Evolutionary conservation across 2,113 vertebrate species (phyloP).

Genomic region (Tinamus guttatus): DNA sequence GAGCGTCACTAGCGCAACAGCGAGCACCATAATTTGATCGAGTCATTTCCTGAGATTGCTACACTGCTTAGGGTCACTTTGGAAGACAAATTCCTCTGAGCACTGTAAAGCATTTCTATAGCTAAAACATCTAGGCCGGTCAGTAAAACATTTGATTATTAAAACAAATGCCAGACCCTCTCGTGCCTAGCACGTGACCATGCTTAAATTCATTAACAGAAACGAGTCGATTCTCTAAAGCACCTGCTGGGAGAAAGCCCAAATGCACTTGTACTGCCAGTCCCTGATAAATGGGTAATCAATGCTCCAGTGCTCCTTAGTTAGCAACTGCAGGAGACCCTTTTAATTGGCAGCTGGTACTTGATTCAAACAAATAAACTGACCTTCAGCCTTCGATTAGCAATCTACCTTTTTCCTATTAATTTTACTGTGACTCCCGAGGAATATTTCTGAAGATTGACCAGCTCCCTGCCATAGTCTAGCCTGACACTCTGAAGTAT

Average conservation of each 20-base stretch:
- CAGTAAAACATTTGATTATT: constrained; percentile 14
- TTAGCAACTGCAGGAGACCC: neutral
- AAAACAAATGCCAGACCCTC: neutral
- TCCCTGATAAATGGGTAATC: constrained; percentile 56
- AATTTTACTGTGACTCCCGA: neutral
- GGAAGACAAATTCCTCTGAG: neutral
- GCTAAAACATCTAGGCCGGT: neutral
- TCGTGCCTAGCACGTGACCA: neutral
- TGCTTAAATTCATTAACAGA: neutral
- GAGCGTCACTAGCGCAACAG: neutral
- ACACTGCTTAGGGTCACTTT: neutral
- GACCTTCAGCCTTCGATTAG: neutral
- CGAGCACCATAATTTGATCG: neutral
- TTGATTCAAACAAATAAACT: constrained; percentile 50
- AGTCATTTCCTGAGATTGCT: neutral
- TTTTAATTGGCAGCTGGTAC: constrained; percentile 54
- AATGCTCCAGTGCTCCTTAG: constrained; percentile 62
- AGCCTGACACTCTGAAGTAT: constrained; percentile 9
- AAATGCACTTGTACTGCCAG: constrained; percentile 21
- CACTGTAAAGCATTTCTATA: neutral
- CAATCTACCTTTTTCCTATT: neutral
- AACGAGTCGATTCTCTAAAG: neutral
- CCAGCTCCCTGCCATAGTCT: neutral
- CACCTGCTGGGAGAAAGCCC: constrained; percentile 34
- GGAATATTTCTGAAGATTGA: neutral